phyloP scores from a whole-genome alignment of 92 coral and sea anemone species.

The Anthopleura xanthogrammica region DNA sequence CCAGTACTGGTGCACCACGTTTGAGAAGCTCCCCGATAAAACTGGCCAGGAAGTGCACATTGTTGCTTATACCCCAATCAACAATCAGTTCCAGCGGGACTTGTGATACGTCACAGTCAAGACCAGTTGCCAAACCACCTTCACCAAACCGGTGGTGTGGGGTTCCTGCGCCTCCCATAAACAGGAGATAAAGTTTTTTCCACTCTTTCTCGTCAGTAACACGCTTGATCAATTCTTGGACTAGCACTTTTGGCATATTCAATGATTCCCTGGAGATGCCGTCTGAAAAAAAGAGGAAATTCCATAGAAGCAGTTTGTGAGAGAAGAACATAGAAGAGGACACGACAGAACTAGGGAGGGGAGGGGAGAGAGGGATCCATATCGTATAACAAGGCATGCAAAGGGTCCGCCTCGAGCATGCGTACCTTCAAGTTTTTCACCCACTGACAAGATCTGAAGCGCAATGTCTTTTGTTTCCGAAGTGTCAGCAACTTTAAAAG shows the following conservation, averaged over 20 bases:
- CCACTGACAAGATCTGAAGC: conserved; percentile 23
- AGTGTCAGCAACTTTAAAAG: conserved; percentile 60
- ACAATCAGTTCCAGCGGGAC: conserved; percentile 65
- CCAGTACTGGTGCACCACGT: conserved; percentile 28
- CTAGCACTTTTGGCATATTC: conserved; percentile 47
- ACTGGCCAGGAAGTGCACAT: not conserved
- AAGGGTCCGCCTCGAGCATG: not conserved
- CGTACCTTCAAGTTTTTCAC: conserved; percentile 13
- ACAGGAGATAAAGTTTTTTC: conserved; percentile 64
- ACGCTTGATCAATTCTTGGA: conserved; percentile 43
- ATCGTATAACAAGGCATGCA: not conserved
- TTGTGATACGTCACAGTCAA: conserved; percentile 51
- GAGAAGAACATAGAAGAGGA: too few relatives aligned
- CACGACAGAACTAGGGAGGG: too few relatives aligned
- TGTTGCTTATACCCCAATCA: conserved; percentile 8
- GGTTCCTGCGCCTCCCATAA: conserved; percentile 83
- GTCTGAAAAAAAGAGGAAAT: conserved; percentile 32
- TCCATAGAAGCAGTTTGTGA: too few relatives aligned
- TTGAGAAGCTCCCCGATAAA: conserved; percentile 28
- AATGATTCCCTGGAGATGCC: conserved; percentile 53
- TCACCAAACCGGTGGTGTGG: conserved; percentile 44
- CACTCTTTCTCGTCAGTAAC: conserved; percentile 57
- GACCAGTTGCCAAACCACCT: conserved; percentile 77
- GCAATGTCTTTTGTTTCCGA: conserved; percentile 56
- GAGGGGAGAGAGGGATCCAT: not conserved